Conservation (phyloP, 2,888 invertebrate genomes). For the Leucophenga montana region DNA sequence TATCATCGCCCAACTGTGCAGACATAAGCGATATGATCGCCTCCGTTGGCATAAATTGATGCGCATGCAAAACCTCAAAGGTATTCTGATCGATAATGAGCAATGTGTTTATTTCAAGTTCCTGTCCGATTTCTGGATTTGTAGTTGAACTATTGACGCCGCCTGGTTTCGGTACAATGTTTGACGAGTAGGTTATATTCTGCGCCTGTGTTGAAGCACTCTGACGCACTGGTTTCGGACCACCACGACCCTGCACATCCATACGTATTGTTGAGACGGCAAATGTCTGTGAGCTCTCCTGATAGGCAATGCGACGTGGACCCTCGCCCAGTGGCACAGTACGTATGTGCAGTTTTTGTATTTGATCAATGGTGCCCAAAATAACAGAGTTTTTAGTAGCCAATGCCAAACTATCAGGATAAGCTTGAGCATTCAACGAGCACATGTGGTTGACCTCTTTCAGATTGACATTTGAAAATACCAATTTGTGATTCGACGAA, state of each 20-base stretch:
- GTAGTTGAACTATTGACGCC: slow-evolving; percentile 71
- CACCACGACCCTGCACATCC: slow-evolving; percentile 88
- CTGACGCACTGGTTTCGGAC: slow-evolving; percentile 78
- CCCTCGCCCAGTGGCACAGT: slow-evolving; percentile 96
- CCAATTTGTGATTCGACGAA: slow-evolving; percentile 98
- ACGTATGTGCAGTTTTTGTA: slow-evolving; percentile 96
- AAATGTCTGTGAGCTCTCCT: slow-evolving; percentile 94
- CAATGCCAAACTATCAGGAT: slow-evolving; percentile 84
- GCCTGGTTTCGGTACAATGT: slow-evolving; percentile 74
- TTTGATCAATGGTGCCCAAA: slow-evolving; percentile 98
- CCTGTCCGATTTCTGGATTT: slow-evolving; percentile 79
- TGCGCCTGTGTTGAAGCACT: slow-evolving; percentile 87
- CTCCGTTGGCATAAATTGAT: slow-evolving; percentile 92
- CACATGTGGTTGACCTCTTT: slow-evolving; percentile 98
- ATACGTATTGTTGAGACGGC: slow-evolving; percentile 93
- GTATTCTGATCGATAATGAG: slow-evolving; percentile 96
- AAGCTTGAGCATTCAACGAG: slow-evolving; percentile 94
- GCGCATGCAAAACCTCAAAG: slow-evolving; percentile 96
- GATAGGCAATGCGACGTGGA: slow-evolving; percentile 94
- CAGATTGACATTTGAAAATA: slow-evolving; percentile 97
- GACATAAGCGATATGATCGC: slow-evolving; percentile 93
- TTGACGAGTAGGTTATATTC: slow-evolving; percentile 77
- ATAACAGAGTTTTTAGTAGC: slow-evolving; percentile 76
- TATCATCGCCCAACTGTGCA: slow-evolving; percentile 91
- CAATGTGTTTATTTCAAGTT: slow-evolving; percentile 92